Conservation (phyloP, 2,888 invertebrate species). For the Lasioglossum pauxillum region DNA sequence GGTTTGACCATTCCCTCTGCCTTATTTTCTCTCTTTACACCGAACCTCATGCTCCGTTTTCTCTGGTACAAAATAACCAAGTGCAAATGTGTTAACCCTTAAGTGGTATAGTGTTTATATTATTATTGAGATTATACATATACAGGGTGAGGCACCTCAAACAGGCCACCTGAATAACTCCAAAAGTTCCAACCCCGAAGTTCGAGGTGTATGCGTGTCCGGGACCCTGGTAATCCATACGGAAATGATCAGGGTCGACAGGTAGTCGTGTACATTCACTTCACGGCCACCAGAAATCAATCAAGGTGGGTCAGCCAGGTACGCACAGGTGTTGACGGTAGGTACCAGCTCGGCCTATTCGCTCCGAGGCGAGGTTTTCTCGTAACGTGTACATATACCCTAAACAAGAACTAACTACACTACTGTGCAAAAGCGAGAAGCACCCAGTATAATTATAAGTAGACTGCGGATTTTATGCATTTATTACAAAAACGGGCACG, state of each 20-base stretch:
- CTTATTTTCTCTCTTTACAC: background rate
- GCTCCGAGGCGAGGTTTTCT: slow-evolving; percentile 11
- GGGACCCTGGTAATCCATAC: slow-evolving; percentile 23
- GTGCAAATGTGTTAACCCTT: no score
- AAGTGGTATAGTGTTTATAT: no score
- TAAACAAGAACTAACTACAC: background rate
- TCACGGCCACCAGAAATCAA: slow-evolving; percentile 66
- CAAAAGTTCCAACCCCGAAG: background rate
- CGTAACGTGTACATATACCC: background rate
- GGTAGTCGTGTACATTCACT: slow-evolving; percentile 55
- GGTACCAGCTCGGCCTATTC: slow-evolving; percentile 4
- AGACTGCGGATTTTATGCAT: no score
- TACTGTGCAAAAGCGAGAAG: no score
- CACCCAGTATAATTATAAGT: no score
- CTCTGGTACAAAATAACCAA: background rate
- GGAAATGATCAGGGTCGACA: slow-evolving; percentile 64
- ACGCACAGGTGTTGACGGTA: slow-evolving; percentile 31
- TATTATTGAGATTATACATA: no score
- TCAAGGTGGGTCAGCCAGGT: slow-evolving; percentile 58
- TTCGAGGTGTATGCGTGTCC: slow-evolving; percentile 24
- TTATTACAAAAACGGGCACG: no score
- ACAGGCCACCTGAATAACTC: no score
- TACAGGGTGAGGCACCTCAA: no score
- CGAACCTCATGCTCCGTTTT: background rate
- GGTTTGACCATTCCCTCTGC: slow-evolving; percentile 34